Evolutionary conservation across 2,888 invertebrate species (phyloP).

Genomic region (Cylindroiulus punctatus): DNA sequence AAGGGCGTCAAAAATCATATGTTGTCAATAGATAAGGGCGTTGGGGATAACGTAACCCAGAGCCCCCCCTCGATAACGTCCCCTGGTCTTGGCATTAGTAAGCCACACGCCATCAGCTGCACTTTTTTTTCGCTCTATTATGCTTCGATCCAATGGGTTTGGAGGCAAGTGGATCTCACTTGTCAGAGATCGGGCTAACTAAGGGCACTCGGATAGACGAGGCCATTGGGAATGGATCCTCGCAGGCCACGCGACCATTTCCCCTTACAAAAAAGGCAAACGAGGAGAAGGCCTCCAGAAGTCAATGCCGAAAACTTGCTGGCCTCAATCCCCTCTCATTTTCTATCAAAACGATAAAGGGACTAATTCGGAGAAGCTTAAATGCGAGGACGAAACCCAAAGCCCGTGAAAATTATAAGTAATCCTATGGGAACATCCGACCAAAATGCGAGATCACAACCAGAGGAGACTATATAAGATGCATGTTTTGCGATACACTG

Average conservation of each 20-base stretch:
- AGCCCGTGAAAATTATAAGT: conserved; percentile 16
- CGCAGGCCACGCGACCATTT: conserved; percentile 16
- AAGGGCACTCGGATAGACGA: conserved; percentile 17
- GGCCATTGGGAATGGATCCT: conserved; percentile 33
- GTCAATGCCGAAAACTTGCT: conserved; percentile 33
- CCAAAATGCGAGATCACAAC: neutral
- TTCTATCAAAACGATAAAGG: conserved; percentile 26
- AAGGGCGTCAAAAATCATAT: conserved; percentile 42
- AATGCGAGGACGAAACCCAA: conserved; percentile 9
- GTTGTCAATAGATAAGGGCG: conserved; percentile 37
- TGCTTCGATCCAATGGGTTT: neutral
- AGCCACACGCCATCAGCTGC: conserved; percentile 32
- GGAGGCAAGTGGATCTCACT: conserved; percentile 24
- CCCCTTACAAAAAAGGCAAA: neutral
- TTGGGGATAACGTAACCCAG: conserved; percentile 20
- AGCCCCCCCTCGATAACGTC: neutral
- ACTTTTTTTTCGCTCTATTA: conserved; percentile 10
- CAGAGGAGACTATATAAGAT: neutral
- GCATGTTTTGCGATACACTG: neutral
- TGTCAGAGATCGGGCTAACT: conserved; percentile 22
- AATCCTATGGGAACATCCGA: neutral
- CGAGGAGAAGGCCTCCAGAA: neutral
- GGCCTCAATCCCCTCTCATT: conserved; percentile 38
- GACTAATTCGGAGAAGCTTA: conserved; percentile 11
- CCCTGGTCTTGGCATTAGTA: conserved; percentile 17